These are phyloP conservation scores for Numenius phaeopus DNA, from an alignment of 2,797 vertebrate species.

Conservation along the genomic window DNA sequence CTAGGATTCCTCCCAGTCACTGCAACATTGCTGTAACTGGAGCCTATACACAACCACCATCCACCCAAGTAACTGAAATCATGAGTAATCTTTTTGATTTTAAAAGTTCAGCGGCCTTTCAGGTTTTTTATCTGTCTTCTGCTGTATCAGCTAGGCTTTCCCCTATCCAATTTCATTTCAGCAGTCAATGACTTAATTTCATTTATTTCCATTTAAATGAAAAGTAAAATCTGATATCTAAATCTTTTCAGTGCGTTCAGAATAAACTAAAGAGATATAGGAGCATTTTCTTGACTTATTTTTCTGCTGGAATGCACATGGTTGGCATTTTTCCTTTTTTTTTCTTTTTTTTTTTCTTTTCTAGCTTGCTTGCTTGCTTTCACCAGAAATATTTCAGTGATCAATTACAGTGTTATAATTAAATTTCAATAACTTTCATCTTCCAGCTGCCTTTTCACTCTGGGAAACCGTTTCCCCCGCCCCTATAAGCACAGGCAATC, in stretches of 20 bases:
- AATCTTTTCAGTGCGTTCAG: not conserved
- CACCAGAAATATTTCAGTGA: not conserved
- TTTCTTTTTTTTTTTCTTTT: not conserved
- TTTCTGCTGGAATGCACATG: not conserved
- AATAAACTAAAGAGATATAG: not conserved
- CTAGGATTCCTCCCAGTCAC: not conserved
- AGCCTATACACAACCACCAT: not conserved
- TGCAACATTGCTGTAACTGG: not conserved
- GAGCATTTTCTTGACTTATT: not conserved
- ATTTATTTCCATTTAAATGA: conserved; percentile 12
- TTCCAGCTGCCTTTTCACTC: conserved; percentile 1
- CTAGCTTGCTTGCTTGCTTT: not conserved
- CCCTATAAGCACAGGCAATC: not conserved
- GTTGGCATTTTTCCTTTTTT: not conserved
- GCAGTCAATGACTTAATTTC: not conserved
- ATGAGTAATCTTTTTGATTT: not conserved
- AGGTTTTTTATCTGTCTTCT: not conserved
- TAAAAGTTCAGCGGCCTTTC: not conserved
- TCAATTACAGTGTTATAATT: conserved; percentile 26
- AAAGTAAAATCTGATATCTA: not conserved
- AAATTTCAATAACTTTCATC: not conserved
- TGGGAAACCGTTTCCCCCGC: not conserved
- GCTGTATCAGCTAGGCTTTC: not conserved
- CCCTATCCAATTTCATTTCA: not conserved
- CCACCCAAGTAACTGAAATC: not conserved